A percentile compares a stretch with the other conserved stretches of the same genome.
phyloP scores from a whole-genome alignment of 2,113 vertebrate genomes.

The Amblyornis subalaris region DNA sequence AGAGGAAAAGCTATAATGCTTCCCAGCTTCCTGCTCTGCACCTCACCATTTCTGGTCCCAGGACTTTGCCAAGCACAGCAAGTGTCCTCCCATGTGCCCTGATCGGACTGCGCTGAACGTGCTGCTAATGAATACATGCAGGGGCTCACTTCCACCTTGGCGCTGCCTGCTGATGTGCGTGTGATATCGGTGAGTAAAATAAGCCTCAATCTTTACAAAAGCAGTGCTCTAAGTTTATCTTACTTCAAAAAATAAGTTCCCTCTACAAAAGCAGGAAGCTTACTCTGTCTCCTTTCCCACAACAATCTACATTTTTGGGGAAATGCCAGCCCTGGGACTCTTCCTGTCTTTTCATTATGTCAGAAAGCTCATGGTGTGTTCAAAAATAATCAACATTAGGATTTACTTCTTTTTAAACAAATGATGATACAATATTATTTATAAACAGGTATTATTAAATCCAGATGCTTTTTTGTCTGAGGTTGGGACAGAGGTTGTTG shows the following conservation, averaged over 20 bases:
- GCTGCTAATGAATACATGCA: not conserved
- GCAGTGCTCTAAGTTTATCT: constrained; percentile 52
- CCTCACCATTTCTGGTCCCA: not conserved
- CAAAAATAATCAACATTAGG: constrained; percentile 60
- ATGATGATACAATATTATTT: constrained; percentile 54
- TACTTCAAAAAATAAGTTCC: constrained; percentile 51
- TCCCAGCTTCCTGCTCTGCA: not conserved
- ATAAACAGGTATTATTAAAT: constrained; percentile 58
- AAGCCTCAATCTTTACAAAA: constrained; percentile 37
- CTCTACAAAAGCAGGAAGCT: constrained; percentile 69
- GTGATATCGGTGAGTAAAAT: constrained; percentile 43
- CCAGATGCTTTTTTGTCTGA: constrained; percentile 53
- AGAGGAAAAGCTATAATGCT: not conserved
- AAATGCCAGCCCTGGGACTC: constrained; percentile 66
- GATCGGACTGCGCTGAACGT: not conserved
- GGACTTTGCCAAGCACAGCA: not conserved
- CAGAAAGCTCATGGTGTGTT: constrained; percentile 56
- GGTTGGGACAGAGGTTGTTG: not conserved
- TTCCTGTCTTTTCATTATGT: constrained; percentile 69
- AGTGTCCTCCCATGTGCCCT: not conserved
- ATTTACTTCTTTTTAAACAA: constrained; percentile 63
- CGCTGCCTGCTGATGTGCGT: not conserved
- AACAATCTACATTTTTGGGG: constrained; percentile 61
- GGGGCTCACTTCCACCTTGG: constrained; percentile 23
- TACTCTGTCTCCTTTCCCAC: constrained; percentile 67